Evolutionary conservation across 2,888 invertebrate species (phyloP), one percentile per base, ranked within the genome.

Genomic region (Netelia melanura): DNA sequence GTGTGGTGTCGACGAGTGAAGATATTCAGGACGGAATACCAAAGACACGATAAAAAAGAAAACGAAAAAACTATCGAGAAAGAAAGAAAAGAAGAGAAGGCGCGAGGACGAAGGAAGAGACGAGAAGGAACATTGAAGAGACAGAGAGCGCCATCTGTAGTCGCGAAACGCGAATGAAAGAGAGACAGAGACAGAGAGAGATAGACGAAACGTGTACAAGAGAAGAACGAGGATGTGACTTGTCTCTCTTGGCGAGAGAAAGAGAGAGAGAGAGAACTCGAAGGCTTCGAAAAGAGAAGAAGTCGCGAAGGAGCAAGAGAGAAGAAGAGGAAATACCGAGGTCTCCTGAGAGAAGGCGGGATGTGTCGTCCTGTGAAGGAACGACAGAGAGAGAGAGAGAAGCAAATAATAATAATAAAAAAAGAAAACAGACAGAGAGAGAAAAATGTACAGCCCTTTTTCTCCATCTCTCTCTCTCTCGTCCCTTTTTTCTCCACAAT

Each of bases 101-200:
- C 65, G 14, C 76, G 81, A 84, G 84, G 84, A 84, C 80, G 84
- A 76, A 62, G 74, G 30, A 75, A 9, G 65, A 71, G 74, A 48
- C 48, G 43, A 56, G 67, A 44, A 82, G 58, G 30, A 54, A 75
- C 76, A 76, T 68, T 74, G 76, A 85, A 81, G 72, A 70, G 76
- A 30, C 5, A 30, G 30, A 30, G 5, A 77, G 68, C 77, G 81
- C 74, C 65, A 71, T 71, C 79, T 81, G 83, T 88, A 88, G 88
- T 89, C 88, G 87, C 86, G 43, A 52, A 70, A 74, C 30, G 67
- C 62, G 84, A 81, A 81, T 67, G 70, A 75, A 83, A 64, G 84
- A 78, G 80, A 75, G 54, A 56, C 48, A 62, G 17, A 17, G 17
- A 17, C 17, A 0, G 71, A 85, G 71, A 80, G 77, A 61, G 70